Evolutionary conservation across 1,140 invertebrate species (phyloP), one percentile per base, ranked within the genome.

Genomic region (Elymnias hypermnestra): DNA sequence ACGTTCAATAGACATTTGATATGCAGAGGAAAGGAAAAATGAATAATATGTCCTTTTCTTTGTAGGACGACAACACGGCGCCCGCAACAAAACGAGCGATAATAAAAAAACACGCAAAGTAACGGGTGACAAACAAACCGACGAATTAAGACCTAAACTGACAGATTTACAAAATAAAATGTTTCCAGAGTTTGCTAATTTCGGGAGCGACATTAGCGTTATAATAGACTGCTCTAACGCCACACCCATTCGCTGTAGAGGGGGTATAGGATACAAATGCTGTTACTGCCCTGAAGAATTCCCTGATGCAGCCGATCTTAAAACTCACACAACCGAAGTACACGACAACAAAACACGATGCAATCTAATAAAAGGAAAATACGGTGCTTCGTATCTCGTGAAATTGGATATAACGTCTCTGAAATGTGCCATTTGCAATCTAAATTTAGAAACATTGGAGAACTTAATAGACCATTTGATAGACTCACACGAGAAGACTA

Each of bases 351-450:
- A 46, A 47, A 40, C 44, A 4, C 61, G 49, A 49, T 42, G 45
- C 0, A 48, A 35, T 0, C 62, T 62, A 10, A 63, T 67, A 52
- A 62, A 62, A 28, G 50, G 44, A 1, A 44, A 25, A 55, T 18
- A 33, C 46, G 1, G 35, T 56, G 25, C 45, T 0, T 49, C 33
- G 1, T 65, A 46, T 22, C 18, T 68, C 0, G 66, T 74, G 0
- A 81, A 81, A 52, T 19, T 81, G 3, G 76, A 81, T 44, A 66
- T 76, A n/a, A 78, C 72, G 0, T 19, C 36, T 1, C 31, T 81
- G 0, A 18, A 25, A 4, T 81, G 76, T 31, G 50, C 43, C 3
- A 28, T 76, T 5, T 81, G 76, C 31, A 21, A 33, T 1, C 9
- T 12, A 3, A 5, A 37, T 5, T n/a, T 62, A 1, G 19, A 57